A percentile compares a stretch with the other conserved stretches of the same genome.
Evolutionary conservation across 2,113 vertebrate species (phyloP).

Genomic region (Dipodomys stephensi): DNA sequence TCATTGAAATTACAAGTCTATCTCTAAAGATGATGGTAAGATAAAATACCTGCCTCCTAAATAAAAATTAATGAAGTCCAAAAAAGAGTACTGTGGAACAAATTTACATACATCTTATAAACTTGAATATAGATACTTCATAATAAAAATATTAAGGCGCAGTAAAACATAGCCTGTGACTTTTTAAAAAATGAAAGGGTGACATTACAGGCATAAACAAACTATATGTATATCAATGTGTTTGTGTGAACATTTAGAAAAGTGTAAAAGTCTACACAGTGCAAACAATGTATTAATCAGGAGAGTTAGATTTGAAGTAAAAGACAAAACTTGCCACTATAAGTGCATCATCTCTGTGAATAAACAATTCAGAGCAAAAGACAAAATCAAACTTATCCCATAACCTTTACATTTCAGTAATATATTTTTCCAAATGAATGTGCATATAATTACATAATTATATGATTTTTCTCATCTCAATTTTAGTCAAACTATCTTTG

Average conservation of each 20-base stretch:
- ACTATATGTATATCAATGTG: not conserved
- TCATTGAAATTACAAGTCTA: too few relatives aligned
- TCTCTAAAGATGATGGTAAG: too few relatives aligned
- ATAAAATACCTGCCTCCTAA: too few relatives aligned
- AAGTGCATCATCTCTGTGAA: not conserved
- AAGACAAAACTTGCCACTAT: not conserved
- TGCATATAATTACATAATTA: not conserved
- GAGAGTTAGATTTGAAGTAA: not conserved
- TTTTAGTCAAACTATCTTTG: not conserved
- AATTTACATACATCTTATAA: not conserved
- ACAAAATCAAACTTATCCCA: not conserved
- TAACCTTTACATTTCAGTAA: not conserved
- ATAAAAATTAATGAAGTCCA: too few relatives aligned
- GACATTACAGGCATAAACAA: not conserved
- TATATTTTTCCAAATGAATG: not conserved
- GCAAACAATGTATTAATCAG: not conserved
- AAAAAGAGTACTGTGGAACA: not conserved
- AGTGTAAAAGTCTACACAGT: not conserved
- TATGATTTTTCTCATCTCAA: not conserved
- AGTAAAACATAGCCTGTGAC: not conserved
- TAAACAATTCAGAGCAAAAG: not conserved
- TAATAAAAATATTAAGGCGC: not conserved
- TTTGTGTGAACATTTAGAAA: not conserved
- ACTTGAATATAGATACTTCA: not conserved
- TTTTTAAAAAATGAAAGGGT: not conserved